A percentile compares a stretch with the other conserved stretches of the same genome.
Evolutionary conservation across 2,113 vertebrate species (phyloP).

Genomic region (Leuciscus idus): DNA sequence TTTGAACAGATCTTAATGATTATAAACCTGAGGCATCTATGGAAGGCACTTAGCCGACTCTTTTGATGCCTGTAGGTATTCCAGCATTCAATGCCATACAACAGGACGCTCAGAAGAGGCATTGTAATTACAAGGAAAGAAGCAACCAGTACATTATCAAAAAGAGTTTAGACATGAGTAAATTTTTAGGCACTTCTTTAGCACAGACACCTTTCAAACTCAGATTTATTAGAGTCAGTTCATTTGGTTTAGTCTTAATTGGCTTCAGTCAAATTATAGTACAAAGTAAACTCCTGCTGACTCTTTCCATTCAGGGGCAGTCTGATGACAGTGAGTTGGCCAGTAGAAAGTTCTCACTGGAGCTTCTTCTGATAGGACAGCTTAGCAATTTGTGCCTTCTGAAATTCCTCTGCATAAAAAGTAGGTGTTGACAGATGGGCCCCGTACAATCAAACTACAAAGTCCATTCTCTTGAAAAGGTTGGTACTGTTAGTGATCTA

Average conservation of each 20-base stretch:
- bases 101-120: too few relatives aligned
- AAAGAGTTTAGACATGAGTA: neutral
- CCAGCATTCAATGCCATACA: too few relatives aligned
- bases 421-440: neutral
- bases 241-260: neutral
- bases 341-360: neutral
- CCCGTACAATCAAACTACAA: neutral
- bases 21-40: too few relatives aligned
- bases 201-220: neutral
- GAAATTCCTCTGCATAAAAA: neutral
- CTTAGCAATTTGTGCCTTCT: neutral
- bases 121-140: too few relatives aligned
- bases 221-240: neutral
- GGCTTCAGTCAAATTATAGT: neutral
- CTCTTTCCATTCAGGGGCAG: neutral
- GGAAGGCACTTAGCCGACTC: too few relatives aligned
- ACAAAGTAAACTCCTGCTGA: neutral
- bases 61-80: too few relatives aligned
- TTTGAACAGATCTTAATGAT: too few relatives aligned
- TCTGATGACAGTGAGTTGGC: slow-evolving; percentile 1
- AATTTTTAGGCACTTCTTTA: neutral
- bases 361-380: neutral
- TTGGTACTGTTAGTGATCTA: neutral
- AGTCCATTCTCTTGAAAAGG: neutral
- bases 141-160: neutral